These are phyloP conservation scores for Geophilus truncorum DNA, from an alignment of 2,888 invertebrate species.

Conservation along the genomic window DNA sequence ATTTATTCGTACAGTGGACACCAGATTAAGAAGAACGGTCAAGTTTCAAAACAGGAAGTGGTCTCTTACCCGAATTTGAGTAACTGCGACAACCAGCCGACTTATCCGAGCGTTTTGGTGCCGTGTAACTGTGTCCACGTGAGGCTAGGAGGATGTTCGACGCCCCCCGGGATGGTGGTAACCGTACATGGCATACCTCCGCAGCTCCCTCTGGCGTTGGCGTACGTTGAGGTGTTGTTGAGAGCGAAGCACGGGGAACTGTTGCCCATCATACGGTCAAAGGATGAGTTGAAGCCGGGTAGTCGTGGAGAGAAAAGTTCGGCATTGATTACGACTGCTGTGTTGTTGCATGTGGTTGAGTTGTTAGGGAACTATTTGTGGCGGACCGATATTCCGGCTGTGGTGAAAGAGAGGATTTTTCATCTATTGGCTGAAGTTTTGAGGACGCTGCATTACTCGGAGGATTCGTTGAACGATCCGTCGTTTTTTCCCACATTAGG, in stretches of 20 bases:
- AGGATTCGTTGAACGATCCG: slow-evolving; percentile 35
- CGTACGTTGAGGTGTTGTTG: slow-evolving; percentile 47
- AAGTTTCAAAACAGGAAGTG: slow-evolving; percentile 45
- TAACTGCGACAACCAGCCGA: neutral
- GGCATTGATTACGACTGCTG: slow-evolving; percentile 44
- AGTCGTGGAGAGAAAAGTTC: neutral
- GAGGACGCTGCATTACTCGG: slow-evolving; percentile 42
- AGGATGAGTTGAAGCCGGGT: no score
- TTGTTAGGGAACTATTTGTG: slow-evolving; percentile 45
- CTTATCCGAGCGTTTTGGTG: slow-evolving; percentile 46
- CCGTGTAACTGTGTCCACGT: slow-evolving; percentile 46
- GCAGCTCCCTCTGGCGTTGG: slow-evolving; percentile 47
- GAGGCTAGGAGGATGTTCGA: slow-evolving; percentile 45
- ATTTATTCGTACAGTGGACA: slow-evolving; percentile 47
- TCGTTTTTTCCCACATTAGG: slow-evolving; percentile 42
- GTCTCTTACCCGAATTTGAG: slow-evolving; percentile 44
- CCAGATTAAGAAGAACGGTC: slow-evolving; percentile 46
- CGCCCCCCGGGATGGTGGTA: slow-evolving; percentile 44
- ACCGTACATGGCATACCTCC: slow-evolving; percentile 48
- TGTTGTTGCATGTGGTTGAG: slow-evolving; percentile 45
- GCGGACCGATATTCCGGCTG: slow-evolving; percentile 45
- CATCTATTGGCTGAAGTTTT: slow-evolving; percentile 46
- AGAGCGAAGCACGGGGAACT: slow-evolving; percentile 42
- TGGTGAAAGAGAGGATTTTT: slow-evolving; percentile 47
- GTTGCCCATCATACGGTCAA: no score